Percentiles rank a stretch among this genome's conserved stretches.
Conservation (phyloP, 2,888 invertebrate species). For the Callinectes sapidus region DNA sequence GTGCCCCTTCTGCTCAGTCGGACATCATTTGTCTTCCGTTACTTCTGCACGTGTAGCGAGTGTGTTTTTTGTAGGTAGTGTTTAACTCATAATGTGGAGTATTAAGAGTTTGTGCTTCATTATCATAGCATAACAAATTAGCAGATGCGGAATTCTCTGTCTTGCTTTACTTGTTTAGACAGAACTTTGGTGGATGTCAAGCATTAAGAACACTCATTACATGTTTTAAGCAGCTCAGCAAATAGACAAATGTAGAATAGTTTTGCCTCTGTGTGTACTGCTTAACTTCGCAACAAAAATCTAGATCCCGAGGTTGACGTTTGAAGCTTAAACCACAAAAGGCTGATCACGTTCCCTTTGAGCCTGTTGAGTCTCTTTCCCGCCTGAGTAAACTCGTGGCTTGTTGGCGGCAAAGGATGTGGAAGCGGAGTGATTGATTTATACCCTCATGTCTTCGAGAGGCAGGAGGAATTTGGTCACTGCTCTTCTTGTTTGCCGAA, state of each 20-base stretch:
- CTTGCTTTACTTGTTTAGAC: background rate
- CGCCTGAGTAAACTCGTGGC: background rate
- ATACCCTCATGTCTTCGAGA: background rate
- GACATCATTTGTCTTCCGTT: background rate
- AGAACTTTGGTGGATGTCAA: background rate
- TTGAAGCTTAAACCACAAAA: background rate
- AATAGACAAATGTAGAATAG: background rate
- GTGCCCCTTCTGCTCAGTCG: background rate
- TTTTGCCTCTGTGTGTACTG: background rate
- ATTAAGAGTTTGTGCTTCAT: no score
- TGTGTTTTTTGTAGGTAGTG: no score
- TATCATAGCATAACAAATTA: no score
- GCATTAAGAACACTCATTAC: background rate
- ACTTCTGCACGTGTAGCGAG: background rate
- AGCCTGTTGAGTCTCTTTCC: background rate
- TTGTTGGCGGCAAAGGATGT: background rate
- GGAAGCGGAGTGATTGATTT: background rate
- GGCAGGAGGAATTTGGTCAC: background rate
- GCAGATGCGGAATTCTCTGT: no score
- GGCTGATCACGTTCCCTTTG: background rate
- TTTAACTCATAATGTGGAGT: no score
- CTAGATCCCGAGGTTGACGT: background rate
- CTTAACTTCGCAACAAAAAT: background rate
- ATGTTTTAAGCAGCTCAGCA: background rate
- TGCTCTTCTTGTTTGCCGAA: background rate